Evolutionary conservation across 1,140 invertebrate species (phyloP).

Genomic region (Gerris buenoi): DNA sequence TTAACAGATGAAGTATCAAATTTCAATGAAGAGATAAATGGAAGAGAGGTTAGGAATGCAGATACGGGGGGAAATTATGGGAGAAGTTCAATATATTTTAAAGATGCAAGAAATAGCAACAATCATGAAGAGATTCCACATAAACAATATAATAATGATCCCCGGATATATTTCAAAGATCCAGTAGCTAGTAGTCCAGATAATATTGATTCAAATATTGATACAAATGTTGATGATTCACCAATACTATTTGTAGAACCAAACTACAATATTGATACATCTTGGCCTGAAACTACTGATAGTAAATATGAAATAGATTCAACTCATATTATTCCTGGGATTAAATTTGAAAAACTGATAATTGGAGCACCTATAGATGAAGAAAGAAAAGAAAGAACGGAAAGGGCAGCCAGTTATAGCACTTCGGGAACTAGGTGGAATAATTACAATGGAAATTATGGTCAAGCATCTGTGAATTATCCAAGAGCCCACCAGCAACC

Average conservation of each 20-base stretch:
- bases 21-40: neutral
- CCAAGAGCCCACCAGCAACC: no score
- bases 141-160: no score
- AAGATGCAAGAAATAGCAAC: no score
- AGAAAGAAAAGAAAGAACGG: neutral
- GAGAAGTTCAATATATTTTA: no score
- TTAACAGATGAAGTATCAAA: neutral
- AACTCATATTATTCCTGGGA: neutral
- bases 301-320: neutral
- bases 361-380: neutral
- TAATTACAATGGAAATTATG: no score
- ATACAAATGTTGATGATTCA: neutral
- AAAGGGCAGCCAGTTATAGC: neutral
- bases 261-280: neutral
- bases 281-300: neutral
- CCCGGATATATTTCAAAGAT: no score
- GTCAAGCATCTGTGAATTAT: no score
- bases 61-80: no score
- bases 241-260: neutral
- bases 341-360: neutral
- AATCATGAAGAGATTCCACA: no score
- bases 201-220: no score
- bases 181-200: no score
- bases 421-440: no score
- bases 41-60: neutral